Evolutionary conservation across 2,797 vertebrate species (phyloP), one percentile per base, ranked within the genome.

Genomic region (Oryzias sinensis): DNA sequence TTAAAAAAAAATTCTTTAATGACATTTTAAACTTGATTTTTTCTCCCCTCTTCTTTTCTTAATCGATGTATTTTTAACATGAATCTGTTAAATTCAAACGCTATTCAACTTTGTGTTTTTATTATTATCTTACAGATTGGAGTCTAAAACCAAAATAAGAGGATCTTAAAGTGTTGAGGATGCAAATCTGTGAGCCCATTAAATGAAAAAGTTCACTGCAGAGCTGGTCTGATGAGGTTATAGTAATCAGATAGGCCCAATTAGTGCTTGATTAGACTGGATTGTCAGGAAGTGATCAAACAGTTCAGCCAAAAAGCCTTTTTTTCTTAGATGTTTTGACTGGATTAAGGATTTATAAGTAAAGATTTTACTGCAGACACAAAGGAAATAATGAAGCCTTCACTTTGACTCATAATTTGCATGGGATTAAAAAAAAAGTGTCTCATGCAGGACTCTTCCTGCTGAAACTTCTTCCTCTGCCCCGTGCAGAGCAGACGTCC

Each of bases 171-270:
- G 42, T 54, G 49, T 18, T 48, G 25, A 51, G 18, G 40, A 75
- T 54, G 47, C 18, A 83, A 67, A 64, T 70, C 85, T 87, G 87
- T 77, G 87, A 91, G 89, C 87, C 20, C 83, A 80, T 49, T 57
- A 66, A 67, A 75, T 68, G 87, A 77, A 85, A 87, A 56, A 67
- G 62, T 84, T 62, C 60, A 41, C 0, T 15, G 45, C 53, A 59
- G 18, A 62, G 22, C 45, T 13, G 18, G 17, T 49, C 70, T 84
- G 84, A 85, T 77, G 70, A 88, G 27, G 74, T 87, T 76, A 81
- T 50, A 58, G 54, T 77, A 81, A 87, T 81, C 71, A 71, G 75
- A 82, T 80, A 22, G 82, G 60, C 65, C 57, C 64, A 82, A 76
- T 85, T 84, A 84, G 71, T 55, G 59, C 62, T 56, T 78, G 70